Evolutionary conservation across 2,888 invertebrate species (phyloP).

Genomic region (Deilephila porcellus): DNA sequence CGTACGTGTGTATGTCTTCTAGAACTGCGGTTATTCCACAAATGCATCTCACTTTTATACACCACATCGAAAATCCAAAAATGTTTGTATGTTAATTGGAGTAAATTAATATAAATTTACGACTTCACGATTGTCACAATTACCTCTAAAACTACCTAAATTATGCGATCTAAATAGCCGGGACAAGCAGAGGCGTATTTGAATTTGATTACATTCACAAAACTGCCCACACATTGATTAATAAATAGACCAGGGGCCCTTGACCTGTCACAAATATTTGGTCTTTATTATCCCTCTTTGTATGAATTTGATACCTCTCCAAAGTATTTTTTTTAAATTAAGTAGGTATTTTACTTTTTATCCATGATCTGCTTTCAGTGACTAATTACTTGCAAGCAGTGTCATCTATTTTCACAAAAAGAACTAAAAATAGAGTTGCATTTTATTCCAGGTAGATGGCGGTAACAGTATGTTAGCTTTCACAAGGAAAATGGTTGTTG

Average conservation of each 20-base stretch:
- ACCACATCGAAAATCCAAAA: too few relatives aligned
- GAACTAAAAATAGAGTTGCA: background rate
- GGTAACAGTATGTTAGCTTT: background rate
- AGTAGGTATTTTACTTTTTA: too few relatives aligned
- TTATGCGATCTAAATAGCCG: constrained; percentile 1
- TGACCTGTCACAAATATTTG: background rate
- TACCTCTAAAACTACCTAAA: background rate
- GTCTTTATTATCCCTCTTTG: background rate
- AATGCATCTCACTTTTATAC: background rate
- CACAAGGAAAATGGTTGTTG: background rate
- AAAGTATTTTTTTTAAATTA: background rate
- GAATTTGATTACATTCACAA: constrained; percentile 1
- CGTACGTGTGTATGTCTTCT: background rate
- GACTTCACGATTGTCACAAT: background rate
- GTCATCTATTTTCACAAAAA: background rate
- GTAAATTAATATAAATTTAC: too few relatives aligned
- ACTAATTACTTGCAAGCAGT: background rate
- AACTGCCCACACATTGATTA: constrained; percentile 9
- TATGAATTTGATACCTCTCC: background rate
- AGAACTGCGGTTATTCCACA: background rate
- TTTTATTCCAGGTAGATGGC: constrained; percentile 2
- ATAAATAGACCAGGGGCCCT: background rate
- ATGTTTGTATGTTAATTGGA: too few relatives aligned
- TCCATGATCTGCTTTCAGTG: too few relatives aligned
- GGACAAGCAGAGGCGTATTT: constrained; percentile 5